Percentiles rank a stretch among this genome's conserved stretches.
Evolutionary conservation across 1,140 invertebrate species (phyloP).

Genomic region (Cherax destructor): DNA sequence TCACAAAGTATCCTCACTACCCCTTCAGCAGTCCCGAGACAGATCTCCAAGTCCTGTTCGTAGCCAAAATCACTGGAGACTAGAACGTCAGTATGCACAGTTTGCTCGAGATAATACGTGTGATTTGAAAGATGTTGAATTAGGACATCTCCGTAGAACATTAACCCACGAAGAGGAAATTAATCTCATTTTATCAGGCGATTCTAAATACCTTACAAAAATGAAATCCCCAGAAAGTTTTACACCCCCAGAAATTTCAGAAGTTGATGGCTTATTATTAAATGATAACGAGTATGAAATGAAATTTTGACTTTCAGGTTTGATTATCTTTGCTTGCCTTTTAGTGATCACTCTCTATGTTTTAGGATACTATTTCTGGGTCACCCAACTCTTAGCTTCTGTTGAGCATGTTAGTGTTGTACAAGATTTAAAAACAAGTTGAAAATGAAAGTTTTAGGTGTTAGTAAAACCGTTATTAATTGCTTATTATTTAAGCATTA

Average conservation of each 20-base stretch:
- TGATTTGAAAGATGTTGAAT: slow-evolving; percentile 43
- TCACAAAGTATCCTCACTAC: slow-evolving; percentile 69
- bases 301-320: slow-evolving; percentile 70
- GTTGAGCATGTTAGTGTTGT: slow-evolving; percentile 11
- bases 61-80: slow-evolving; percentile 44
- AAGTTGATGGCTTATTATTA: slow-evolving; percentile 57
- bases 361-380: slow-evolving; percentile 57
- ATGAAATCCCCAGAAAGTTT: slow-evolving; percentile 69
- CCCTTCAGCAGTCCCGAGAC: slow-evolving; percentile 65
- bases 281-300: slow-evolving; percentile 70
- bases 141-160: slow-evolving; percentile 58
- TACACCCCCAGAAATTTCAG: slow-evolving; percentile 56
- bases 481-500: neutral
- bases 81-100: slow-evolving; percentile 49
- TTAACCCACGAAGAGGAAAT: slow-evolving; percentile 72
- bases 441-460: slow-evolving; percentile 9
- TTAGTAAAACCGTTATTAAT: neutral
- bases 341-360: slow-evolving; percentile 60
- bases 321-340: slow-evolving; percentile 44
- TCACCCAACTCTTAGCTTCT: slow-evolving; percentile 28
- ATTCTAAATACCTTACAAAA: slow-evolving; percentile 65
- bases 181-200: slow-evolving; percentile 71
- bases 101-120: slow-evolving; percentile 46
- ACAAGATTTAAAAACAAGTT: slow-evolving; percentile 15
- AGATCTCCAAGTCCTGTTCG: slow-evolving; percentile 69